Evolutionary conservation across 2,888 invertebrate species (phyloP).

Genomic region (Archips xylosteana): DNA sequence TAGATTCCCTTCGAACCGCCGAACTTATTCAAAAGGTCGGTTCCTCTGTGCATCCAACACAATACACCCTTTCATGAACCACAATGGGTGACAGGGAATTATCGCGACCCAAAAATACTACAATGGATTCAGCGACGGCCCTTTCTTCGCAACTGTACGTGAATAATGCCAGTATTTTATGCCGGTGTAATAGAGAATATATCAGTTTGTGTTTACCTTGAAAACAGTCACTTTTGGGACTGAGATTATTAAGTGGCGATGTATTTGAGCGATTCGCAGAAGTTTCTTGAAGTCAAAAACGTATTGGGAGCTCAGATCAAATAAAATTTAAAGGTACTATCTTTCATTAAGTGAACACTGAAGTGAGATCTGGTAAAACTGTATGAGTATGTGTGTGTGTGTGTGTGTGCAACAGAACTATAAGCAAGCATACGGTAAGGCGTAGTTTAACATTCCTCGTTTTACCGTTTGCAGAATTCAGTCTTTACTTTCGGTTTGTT

Average conservation of each 20-base stretch:
- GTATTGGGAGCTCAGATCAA: no score
- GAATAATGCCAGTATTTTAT: constrained; percentile 41
- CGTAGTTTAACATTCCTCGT: no score
- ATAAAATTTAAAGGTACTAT: no score
- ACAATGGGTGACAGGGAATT: constrained; percentile 42
- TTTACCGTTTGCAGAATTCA: no score
- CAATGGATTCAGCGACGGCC: constrained; percentile 38
- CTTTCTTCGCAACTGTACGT: constrained; percentile 30
- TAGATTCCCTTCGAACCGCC: constrained; percentile 38
- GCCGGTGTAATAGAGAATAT: constrained; percentile 30
- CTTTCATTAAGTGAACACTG: no score
- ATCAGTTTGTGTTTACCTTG: constrained; percentile 15
- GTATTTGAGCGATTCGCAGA: neutral
- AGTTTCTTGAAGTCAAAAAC: neutral
- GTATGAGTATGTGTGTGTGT: no score
- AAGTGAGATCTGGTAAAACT: no score
- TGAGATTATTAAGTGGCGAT: neutral
- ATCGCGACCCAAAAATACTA: constrained; percentile 41
- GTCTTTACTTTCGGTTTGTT: no score
- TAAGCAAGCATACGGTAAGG: no score
- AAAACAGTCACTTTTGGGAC: constrained; percentile 4
- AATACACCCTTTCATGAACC: constrained; percentile 39
- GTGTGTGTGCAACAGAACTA: no score
- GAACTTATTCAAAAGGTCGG: constrained; percentile 42
- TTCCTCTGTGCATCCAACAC: constrained; percentile 40